Evolutionary conservation across 2,888 invertebrate genomes (phyloP), one percentile per base, ranked within the genome.

Genomic region (Alentia gelatinosa): DNA sequence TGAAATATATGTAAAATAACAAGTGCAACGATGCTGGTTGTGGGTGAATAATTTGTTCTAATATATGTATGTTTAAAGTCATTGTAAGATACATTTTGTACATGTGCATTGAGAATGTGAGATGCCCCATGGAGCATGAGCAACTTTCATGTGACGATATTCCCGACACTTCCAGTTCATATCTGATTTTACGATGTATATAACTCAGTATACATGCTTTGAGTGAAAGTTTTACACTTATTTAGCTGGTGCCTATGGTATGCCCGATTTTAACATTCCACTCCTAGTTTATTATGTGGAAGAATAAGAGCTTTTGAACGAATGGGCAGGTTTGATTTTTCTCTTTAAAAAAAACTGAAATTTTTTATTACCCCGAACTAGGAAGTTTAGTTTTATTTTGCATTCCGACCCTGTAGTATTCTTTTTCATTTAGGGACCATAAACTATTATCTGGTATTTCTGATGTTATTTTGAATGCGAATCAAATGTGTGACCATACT

Each of bases 51-150:
- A 15, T 19, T 79, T 37, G 79, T 19, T 79, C 37, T 79, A 35
- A n/a, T 39, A 12, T 39, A 37, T 39, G 39, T 79, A 39, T 79
- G 68, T 68, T 68, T 79, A 9, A 79, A 79, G 37, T 79, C 35
- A 79, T 79, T 79, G 79, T 79, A 79, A 79, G 37, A 79, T 79
- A 79, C 79, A 79, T n/a, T 74, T 79, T 79, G 39, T 79, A 79
- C 39, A 37, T 79, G 37, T 79, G 37, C n/a, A 79, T 39, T 79
- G 79, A 79, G 19, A 19, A 39, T 7, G 39, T 35, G 39, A n/a
- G 39, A 19, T 68, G 39, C n/a, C n/a, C 37, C 19, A n/a, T 79
- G 15, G 37, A 19, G 19, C n/a, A 56, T 5, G 12, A n/a, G 56
- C 56, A 56, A n/a, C 19, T 56, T n/a, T 56, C n/a, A 15, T 79